Evolutionary conservation across 2,797 vertebrate genomes (phyloP), one percentile per base, ranked within the genome.

Genomic region (Coreius guichenoti): DNA sequence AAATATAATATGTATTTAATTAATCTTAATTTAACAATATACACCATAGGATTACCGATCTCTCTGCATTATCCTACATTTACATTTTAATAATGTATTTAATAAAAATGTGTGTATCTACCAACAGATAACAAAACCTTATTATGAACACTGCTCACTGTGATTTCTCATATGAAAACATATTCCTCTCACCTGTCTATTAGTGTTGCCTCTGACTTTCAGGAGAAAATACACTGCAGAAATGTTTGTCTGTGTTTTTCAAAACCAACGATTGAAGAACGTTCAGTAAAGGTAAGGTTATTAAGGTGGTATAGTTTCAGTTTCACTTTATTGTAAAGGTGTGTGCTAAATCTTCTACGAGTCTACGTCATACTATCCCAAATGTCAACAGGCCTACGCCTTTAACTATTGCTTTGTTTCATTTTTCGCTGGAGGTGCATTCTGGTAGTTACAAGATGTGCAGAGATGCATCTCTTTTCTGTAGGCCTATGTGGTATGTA

Each of bases 251-350:
- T 0, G 2, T 77, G 7, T 23, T 26, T 4, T 78, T 61, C 23
- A 61, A 43, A 61, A n/a, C 75, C 23, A 61, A 39, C 17, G 8
- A 61, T 1, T 13, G 8, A 61, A 63, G n/a, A 43, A 29, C 4
- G 56, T 26, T 43, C 23, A 12, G 54, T 17, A 78, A 43, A 61
- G 54, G 4, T 54, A 75, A 23, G 49, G 12, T 54, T 33, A 33
- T 5, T 43, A 3, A 19, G n/a, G 31, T 58, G 2, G 13, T 43
- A 74, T 12, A 36, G 54, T 63, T 63, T 78, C 76, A 29, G 4
- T 61, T 77, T 77, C 23, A 11, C 8, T 77, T 78, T 61, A 29
- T 21, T 43, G 14, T 63, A 78, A 61, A 19, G 36, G 36, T 78
- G 76, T 13, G 36, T 9, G 23, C 56, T n/a, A 43, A 61, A 9